Evolutionary conservation across 2,888 invertebrate species (phyloP), one percentile per base, ranked within the genome.

Genomic region (Ophion obscuratus): DNA sequence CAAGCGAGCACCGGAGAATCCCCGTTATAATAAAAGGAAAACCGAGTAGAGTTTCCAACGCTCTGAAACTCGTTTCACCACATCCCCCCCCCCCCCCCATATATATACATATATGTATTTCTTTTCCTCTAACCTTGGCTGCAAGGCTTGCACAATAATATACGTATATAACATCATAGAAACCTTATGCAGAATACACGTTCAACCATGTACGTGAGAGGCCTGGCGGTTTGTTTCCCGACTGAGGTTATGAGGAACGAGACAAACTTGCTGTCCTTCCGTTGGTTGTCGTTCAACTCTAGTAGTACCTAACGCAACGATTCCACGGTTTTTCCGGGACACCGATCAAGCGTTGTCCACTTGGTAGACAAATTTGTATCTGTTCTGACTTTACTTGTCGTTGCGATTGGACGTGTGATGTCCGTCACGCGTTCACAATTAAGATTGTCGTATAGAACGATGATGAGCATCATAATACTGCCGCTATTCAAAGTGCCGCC

Each of bases 21-120:
- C 64, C 79, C 36, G 67, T 68, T 80, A 68, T 77, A 86, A 86
- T 86, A 86, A 86, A 86, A 86, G 80, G 83, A 17, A n/a, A 80
- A 67, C 62, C 66, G 67, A 75, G 71, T 27, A 40, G 66, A 68
- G 62, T 73, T 67, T 73, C 47, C 57, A 80, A 73, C 79, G 40
- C 9, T 40, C 9, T 9, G 74, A 62, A 78, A 67, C 85, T 81
- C 84, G 84, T 77, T 82, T 85, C 85, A 77, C 85, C 74, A 53
- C 75, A 79, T 68, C 59, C 61, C 66, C 73, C 31, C 66, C 73
- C 47, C 61, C 66, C 66, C 73, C 44, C 61, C 68, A 53, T 73
- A 70, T 61, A 68, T 71, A 57, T 73, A 20, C 64, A 62, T 31
- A 10, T 59, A 17, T 31, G 14, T 27, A 27, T 75, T n/a, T 59